Percentiles rank a stretch among this genome's conserved stretches.
These are phyloP conservation scores for Poecilia velifera DNA, from an alignment of 2,797 vertebrate genomes.

Conservation along the genomic window DNA sequence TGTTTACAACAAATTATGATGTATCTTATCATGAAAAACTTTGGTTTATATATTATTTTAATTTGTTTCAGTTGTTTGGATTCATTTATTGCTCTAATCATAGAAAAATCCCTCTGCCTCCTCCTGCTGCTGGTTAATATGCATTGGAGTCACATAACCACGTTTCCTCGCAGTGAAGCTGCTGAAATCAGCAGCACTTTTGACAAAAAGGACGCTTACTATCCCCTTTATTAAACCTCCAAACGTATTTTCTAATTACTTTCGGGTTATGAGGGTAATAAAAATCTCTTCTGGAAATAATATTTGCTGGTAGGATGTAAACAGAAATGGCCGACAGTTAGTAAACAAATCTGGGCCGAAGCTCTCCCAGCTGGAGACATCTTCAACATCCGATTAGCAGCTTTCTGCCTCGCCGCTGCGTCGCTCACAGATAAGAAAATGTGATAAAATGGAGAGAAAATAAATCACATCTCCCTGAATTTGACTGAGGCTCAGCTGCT, in stretches of 20 bases:
- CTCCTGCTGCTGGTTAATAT: background rate
- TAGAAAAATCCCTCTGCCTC: background rate
- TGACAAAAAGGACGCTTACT: background rate
- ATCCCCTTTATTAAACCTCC: background rate
- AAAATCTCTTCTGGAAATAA: slow-evolving; percentile 13
- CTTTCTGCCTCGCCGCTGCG: slow-evolving; percentile 19
- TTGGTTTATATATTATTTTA: background rate
- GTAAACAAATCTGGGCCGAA: slow-evolving; percentile 49
- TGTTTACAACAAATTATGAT: background rate
- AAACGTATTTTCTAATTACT: slow-evolving; percentile 9
- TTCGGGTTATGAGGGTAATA: slow-evolving; percentile 8
- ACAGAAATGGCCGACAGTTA: slow-evolving; percentile 40
- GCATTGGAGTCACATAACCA: background rate
- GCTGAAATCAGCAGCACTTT: background rate
- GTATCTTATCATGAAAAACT: background rate
- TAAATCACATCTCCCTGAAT: slow-evolving; percentile 11
- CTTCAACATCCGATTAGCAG: slow-evolving; percentile 57
- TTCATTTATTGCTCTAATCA: background rate
- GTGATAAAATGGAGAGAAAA: slow-evolving; percentile 3
- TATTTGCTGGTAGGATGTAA: slow-evolving; percentile 35
- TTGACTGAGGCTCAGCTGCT: background rate
- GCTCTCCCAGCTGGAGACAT: slow-evolving; percentile 49
- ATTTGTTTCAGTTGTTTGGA: background rate
- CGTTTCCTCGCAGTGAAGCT: background rate
- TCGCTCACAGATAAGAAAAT: slow-evolving; percentile 22